phyloP scores from a whole-genome alignment of 2,113 vertebrate genomes.

The Ariopsis seemanni region DNA sequence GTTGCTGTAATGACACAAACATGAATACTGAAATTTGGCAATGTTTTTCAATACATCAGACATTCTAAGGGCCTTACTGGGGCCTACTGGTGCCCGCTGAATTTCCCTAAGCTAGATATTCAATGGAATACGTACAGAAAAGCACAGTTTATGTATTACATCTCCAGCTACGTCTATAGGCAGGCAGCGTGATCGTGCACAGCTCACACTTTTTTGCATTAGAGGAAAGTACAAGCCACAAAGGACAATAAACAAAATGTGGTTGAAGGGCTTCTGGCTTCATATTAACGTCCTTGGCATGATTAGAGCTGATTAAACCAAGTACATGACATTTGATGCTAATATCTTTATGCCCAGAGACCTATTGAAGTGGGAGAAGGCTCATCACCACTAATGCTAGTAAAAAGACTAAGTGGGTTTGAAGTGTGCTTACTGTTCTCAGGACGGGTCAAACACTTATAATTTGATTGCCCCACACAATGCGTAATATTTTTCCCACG shows the following conservation, averaged over 20 bases:
- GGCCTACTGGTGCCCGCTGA: background rate
- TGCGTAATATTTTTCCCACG: background rate
- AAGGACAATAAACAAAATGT: slow-evolving; percentile 63
- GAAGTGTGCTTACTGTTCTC: background rate
- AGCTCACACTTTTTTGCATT: slow-evolving; percentile 50
- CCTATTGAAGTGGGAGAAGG: slow-evolving; percentile 27
- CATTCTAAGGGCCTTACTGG: background rate
- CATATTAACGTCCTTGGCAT: slow-evolving; percentile 51
- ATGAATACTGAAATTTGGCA: slow-evolving; percentile 4
- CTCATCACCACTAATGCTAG: slow-evolving; percentile 10
- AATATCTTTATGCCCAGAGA: slow-evolving; percentile 33
- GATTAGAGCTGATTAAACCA: slow-evolving; percentile 56
- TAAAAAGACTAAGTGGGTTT: slow-evolving; percentile 1
- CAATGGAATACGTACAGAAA: background rate
- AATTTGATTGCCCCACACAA: slow-evolving; percentile 5
- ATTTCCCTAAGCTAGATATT: background rate
- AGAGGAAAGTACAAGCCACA: slow-evolving; percentile 41
- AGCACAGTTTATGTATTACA: slow-evolving; percentile 41
- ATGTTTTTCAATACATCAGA: background rate
- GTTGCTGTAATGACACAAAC: slow-evolving; percentile 14
- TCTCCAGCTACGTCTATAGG: slow-evolving; percentile 30
- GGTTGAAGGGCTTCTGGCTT: slow-evolving; percentile 50
- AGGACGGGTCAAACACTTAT: background rate
- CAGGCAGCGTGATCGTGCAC: slow-evolving; percentile 34
- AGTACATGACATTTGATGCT: slow-evolving; percentile 47